Evolutionary conservation across 2,113 vertebrate species (phyloP).

Genomic region (Talpa occidentalis): DNA sequence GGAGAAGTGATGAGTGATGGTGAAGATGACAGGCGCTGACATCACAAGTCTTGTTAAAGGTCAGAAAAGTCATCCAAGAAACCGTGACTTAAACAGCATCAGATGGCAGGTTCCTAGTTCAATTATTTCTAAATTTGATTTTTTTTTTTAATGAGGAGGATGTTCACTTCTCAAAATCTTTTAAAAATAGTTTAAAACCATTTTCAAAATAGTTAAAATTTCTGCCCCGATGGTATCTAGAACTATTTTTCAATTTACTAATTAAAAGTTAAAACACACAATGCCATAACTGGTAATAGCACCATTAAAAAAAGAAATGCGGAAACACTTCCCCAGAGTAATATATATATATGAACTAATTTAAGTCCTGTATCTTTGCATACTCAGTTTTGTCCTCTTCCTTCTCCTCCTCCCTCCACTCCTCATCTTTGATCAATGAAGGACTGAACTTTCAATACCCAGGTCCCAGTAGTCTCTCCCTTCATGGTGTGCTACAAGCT

Average conservation of each 20-base stretch:
- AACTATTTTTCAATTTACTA: background rate
- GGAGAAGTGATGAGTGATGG: background rate
- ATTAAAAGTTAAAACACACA: background rate
- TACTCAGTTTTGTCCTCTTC: background rate
- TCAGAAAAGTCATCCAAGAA: background rate
- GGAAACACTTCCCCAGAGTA: background rate
- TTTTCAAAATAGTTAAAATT: background rate
- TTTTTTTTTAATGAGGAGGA: background rate
- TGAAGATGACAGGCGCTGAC: background rate
- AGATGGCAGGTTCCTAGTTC: background rate
- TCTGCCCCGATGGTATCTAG: background rate
- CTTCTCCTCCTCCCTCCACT: no score
- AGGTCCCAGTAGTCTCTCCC: background rate
- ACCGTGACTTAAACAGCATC: background rate
- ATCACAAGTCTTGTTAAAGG: background rate
- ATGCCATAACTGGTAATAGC: background rate
- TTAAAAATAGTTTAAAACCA: no score
- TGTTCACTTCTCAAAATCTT: background rate
- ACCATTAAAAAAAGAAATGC: background rate
- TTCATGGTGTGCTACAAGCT: background rate
- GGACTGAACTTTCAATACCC: background rate
- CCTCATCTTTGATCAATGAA: background rate
- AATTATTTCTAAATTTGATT: background rate
- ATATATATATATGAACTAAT: background rate
- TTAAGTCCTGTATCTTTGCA: background rate